Conservation (phyloP, 2,797 vertebrate species). For the Acanthopagrus latus region DNA sequence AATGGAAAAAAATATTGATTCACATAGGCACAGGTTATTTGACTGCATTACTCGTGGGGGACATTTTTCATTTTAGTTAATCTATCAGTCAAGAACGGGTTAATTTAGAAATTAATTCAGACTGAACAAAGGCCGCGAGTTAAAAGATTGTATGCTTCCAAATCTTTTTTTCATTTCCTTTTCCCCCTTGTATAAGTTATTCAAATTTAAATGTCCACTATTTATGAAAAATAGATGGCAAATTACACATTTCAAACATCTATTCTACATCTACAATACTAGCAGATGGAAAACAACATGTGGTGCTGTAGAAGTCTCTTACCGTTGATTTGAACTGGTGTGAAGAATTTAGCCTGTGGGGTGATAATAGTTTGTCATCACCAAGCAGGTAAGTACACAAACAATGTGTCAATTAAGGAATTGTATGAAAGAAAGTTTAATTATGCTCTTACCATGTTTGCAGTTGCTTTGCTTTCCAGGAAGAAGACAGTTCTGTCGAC, state of each 20-base stretch:
- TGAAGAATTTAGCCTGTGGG: slow-evolving; percentile 94
- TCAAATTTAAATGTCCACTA: not conserved
- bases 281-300: not conserved
- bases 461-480: slow-evolving; percentile 54
- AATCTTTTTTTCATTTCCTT: not conserved
- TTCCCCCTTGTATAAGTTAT: not conserved
- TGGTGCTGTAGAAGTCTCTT: slow-evolving; percentile 50
- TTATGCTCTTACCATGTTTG: slow-evolving; percentile 79
- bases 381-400: not conserved
- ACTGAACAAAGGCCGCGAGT: slow-evolving; percentile 4
- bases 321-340: slow-evolving; percentile 96
- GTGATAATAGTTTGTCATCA: slow-evolving; percentile 5
- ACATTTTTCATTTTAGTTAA: not conserved
- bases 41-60: not conserved
- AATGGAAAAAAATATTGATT: not conserved
- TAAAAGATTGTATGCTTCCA: not conserved
- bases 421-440: not conserved
- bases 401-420: not conserved
- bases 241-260: not conserved
- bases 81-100: not conserved
- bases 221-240: not conserved
- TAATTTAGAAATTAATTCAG: not conserved
- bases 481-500: slow-evolving; percentile 45
- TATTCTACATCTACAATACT: too few species aligned
- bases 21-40: not conserved